These are phyloP conservation scores for Gorsachius magnificus DNA, from an alignment of 2,797 vertebrate genomes.

Conservation along the genomic window DNA sequence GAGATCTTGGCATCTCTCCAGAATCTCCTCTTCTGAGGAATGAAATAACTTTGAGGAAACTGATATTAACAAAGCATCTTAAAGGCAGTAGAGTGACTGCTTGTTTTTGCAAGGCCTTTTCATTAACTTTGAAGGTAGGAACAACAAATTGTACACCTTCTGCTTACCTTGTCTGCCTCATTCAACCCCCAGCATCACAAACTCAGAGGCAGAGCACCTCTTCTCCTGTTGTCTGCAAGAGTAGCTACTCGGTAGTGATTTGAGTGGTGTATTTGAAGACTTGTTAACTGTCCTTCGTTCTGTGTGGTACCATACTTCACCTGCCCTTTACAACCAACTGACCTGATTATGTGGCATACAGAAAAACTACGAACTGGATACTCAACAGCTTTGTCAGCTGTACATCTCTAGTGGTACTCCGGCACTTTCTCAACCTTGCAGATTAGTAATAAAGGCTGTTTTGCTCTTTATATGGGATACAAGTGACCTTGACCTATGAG, in stretches of 20 bases:
- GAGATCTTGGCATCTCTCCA: neutral
- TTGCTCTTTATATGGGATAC: neutral
- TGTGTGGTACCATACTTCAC: neutral
- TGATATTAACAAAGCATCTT: neutral
- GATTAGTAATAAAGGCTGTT: neutral
- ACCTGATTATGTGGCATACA: neutral
- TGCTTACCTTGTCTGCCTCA: neutral
- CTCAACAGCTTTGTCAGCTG: accelerated
- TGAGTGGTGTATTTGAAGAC: neutral
- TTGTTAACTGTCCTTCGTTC: neutral
- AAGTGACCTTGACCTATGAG: neutral
- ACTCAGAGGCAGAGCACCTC: neutral
- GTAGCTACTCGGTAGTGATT: neutral
- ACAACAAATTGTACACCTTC: accelerated
- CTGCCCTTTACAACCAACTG: neutral
- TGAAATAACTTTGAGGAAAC: neutral
- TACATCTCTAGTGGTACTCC: neutral
- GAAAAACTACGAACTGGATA: neutral
- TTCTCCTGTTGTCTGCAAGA: neutral
- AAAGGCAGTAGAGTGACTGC: neutral
- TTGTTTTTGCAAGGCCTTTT: neutral
- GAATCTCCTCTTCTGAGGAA: neutral
- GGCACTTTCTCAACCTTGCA: neutral
- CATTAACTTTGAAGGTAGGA: neutral
- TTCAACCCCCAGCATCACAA: neutral